Evolutionary conservation across 2,113 vertebrate species (phyloP), one percentile per base, ranked within the genome.

Genomic region (Papio anubis): DNA sequence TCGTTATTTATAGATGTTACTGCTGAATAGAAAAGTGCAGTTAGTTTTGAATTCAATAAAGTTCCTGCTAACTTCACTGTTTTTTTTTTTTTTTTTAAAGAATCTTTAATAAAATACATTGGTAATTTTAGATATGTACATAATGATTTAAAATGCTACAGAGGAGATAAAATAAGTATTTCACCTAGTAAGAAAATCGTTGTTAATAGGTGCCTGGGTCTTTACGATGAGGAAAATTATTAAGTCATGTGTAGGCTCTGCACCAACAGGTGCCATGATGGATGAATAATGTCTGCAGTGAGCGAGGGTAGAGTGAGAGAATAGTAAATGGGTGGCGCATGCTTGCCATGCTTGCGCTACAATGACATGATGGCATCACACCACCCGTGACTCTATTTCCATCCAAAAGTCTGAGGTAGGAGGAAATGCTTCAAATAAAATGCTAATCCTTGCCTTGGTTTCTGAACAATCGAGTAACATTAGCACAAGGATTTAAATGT

Each of bases 101-200:
- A 55, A 43, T 45, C n/a, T 94, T 59, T 93, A 84, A n/a, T 81
- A 48, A 93, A 81, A 86, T 45, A 79, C 1, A 70, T n/a, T n/a
- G 66, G 18, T 79, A 88, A 57, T 45, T 59, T 90, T n/a, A 17
- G 40, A 64, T 52, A 87, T 27, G 17, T 57, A 86, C 18, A 48
- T 1, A 79, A 78, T 57, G 43, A 96, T 57, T 96, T 76, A 93
- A 96, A 87, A 92, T n/a, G 32, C 9, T 85, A 16, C 3, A 70
- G 27, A 35, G 48, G 55, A 66, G 52, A 88, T 35, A 92, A 88
- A 38, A 21, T 9, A 59, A 43, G 14, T 35, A n/a, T 84, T 61
- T 61, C 17, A 75, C 59, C 32, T 30, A 83, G 17, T 21, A 75
- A 85, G 68, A 75, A 96, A 90, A 84, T 35, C 30, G 17, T 17